Evolutionary conservation across 1,140 invertebrate genomes (phyloP).

Genomic region (Calephelis nemesis): DNA sequence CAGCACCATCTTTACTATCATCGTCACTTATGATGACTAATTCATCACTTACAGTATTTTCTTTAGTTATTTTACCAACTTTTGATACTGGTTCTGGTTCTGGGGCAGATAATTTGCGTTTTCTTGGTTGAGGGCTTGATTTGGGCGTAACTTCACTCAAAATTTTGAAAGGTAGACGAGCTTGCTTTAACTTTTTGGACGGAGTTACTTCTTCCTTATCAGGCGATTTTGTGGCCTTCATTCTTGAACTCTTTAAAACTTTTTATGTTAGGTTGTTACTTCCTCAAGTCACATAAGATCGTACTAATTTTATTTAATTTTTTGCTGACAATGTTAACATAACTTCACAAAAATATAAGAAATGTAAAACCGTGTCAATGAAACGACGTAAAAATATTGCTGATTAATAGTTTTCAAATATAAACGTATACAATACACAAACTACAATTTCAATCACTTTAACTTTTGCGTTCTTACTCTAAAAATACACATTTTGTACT

Average conservation of each 20-base stretch:
- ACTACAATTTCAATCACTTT: background rate
- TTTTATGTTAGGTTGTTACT: background rate
- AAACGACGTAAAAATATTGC: no score
- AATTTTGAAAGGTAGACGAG: slow-evolving; percentile 65
- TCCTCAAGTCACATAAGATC: no score
- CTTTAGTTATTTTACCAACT: slow-evolving; percentile 60
- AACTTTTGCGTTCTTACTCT: slow-evolving; percentile 5
- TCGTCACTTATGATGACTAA: slow-evolving; percentile 65
- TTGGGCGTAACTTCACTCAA: slow-evolving; percentile 60
- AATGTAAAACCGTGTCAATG: no score
- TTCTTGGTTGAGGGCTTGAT: slow-evolving; percentile 50
- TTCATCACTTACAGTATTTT: slow-evolving; percentile 47
- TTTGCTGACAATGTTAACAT: no score
- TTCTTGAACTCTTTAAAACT: slow-evolving; percentile 35
- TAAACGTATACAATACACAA: no score
- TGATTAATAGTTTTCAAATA: no score
- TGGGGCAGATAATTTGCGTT: slow-evolving; percentile 59
- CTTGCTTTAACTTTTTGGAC: slow-evolving; percentile 71
- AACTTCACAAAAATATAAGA: no score
- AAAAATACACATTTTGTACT: background rate
- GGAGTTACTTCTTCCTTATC: slow-evolving; percentile 60
- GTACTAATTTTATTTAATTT: slow-evolving; percentile 5
- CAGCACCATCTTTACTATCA: slow-evolving; percentile 46
- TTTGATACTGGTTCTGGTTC: slow-evolving; percentile 52
- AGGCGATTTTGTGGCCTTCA: slow-evolving; percentile 63